Evolutionary conservation across 2,113 vertebrate species (phyloP).

Genomic region (Nothocercus nigrocapillus): DNA sequence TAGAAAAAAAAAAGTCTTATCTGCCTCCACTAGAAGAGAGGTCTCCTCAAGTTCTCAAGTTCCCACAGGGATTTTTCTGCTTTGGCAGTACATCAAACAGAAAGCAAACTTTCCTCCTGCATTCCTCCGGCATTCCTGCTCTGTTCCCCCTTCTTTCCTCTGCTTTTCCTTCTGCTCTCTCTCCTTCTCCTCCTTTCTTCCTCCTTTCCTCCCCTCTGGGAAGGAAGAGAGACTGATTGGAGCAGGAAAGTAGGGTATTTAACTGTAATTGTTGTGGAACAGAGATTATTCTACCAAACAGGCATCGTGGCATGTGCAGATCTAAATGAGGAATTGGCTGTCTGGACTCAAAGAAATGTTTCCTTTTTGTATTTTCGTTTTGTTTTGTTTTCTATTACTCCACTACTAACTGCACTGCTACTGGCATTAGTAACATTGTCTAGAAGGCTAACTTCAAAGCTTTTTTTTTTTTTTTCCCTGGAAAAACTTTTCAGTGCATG

Average conservation of each 20-base stretch:
- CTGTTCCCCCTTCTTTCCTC: too few relatives aligned
- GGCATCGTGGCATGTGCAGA: neutral
- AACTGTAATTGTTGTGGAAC: neutral
- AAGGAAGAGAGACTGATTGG: neutral
- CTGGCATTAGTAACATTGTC: neutral
- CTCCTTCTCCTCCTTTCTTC: too few relatives aligned
- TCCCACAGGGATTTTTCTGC: neutral
- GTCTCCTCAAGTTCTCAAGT: neutral
- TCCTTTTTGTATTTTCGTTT: too few relatives aligned
- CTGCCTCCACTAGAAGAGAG: neutral
- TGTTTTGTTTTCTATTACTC: neutral
- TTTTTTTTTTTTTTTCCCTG: accelerated
- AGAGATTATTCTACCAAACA: neutral
- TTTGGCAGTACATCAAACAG: neutral
- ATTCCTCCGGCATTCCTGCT: too few relatives aligned
- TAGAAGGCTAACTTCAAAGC: neutral
- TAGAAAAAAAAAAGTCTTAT: neutral
- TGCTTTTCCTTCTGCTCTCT: too few relatives aligned
- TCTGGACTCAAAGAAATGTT: neutral
- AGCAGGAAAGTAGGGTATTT: neutral
- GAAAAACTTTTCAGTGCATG: neutral
- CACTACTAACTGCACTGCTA: neutral
- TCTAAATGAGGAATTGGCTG: neutral
- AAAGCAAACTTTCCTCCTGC: too few relatives aligned
- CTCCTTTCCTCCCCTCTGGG: too few relatives aligned